Conservation (phyloP, 2,888 invertebrate genomes). For the Hesperia comma region DNA sequence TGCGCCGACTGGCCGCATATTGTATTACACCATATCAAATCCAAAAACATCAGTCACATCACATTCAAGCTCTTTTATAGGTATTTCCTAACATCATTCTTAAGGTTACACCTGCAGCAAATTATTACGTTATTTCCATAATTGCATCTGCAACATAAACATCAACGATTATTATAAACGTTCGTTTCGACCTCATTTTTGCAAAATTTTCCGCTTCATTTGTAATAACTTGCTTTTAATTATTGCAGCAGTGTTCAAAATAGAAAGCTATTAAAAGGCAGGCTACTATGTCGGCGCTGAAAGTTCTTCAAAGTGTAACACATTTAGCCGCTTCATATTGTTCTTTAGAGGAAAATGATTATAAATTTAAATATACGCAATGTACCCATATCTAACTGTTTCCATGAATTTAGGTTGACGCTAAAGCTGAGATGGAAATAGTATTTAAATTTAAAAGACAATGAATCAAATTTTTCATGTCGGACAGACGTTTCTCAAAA, state of each 20-base stretch:
- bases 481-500: constrained; percentile 54
- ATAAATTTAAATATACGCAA: not conserved
- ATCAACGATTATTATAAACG: constrained; percentile 28
- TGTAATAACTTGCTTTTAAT: constrained; percentile 24
- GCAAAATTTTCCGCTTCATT: constrained; percentile 29
- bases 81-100: constrained; percentile 26
- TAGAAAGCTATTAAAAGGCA: constrained; percentile 23
- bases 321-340: constrained; percentile 1
- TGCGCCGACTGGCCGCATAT: constrained; percentile 66
- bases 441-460: constrained; percentile 33
- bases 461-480: constrained; percentile 50
- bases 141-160: constrained; percentile 36
- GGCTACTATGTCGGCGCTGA: not conserved
- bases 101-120: constrained; percentile 32
- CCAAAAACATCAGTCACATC: constrained; percentile 31
- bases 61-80: constrained; percentile 24
- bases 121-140: constrained; percentile 31
- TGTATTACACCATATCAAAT: constrained; percentile 74
- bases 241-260: constrained; percentile 19
- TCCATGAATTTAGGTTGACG: constrained; percentile 23
- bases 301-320: constrained; percentile 9
- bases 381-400: not conserved
- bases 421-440: constrained; percentile 29
- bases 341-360: constrained; percentile 12
- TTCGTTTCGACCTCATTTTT: constrained; percentile 34